Evolutionary conservation across 1,140 invertebrate species (phyloP).

Genomic region (Archivesica marissinica): DNA sequence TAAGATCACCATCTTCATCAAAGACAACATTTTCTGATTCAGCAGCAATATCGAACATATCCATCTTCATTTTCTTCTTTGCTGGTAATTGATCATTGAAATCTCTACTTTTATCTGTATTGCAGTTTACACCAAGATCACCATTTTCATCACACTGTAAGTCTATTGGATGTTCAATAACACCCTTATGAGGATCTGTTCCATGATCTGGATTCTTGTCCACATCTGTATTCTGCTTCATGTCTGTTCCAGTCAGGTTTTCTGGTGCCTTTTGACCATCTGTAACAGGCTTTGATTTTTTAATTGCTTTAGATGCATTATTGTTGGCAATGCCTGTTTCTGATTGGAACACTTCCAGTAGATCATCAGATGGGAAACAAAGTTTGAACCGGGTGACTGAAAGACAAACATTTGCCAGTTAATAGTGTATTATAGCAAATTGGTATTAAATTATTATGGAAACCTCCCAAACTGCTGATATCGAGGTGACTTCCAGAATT

Average conservation of each 20-base stretch:
- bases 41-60: no score
- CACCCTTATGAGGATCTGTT: background rate
- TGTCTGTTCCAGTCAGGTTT: background rate
- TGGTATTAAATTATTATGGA: no score
- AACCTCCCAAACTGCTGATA: no score
- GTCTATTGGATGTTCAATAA: background rate
- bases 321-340: background rate
- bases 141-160: conserved; percentile 39
- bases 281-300: background rate
- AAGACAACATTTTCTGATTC: background rate
- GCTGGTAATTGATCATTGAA: background rate
- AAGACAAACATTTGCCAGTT: no score
- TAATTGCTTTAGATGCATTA: background rate
- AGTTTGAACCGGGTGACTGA: conserved; percentile 15
- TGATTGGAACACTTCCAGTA: no score
- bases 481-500: no score
- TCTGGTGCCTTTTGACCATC: background rate
- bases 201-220: no score
- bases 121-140: conserved; percentile 1
- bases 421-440: no score
- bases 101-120: background rate
- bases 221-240: background rate
- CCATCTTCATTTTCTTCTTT: no score
- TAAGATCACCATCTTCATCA: conserved; percentile 42
- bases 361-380: background rate